Evolutionary conservation across 1,140 invertebrate genomes (phyloP), one percentile per base, ranked within the genome.

Genomic region (Epicauta chinensis): DNA sequence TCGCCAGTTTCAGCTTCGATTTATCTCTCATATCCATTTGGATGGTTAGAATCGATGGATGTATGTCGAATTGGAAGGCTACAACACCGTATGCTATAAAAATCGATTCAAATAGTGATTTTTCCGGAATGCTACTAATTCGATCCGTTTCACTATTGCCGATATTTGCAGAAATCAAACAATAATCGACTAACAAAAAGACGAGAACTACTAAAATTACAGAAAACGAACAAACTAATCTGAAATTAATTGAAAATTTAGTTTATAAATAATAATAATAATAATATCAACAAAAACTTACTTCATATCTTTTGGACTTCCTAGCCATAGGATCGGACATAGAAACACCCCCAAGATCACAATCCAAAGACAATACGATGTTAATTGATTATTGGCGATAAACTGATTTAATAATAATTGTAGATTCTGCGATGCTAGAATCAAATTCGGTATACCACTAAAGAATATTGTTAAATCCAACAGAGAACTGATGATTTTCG

Each of bases 241-340:
- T 84, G 56, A 30, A 23, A 23, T 23, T 23, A 23, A 23, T 23
- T 7, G 4, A 23, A 23, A n/a, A n/a, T n/a, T n/a, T n/a, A n/a
- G n/a, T n/a, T n/a, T n/a, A n/a, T n/a, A 71, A 66, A 51, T 11
- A 23, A 29, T 30, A 11, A 37, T 51, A 53, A 56, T 12, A 48
- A 37, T 48, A 37, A 7, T 23, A 4, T 39, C 4, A 30, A 30
- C 4, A 5, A 31, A 16, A 34, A 38, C 17, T 76, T 72, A 88
- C 87, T 87, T 86, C 83, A 89, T 87, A 63, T 89, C 84, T 67
- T 87, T 86, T 0, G 87, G 87, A 59, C 86, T 88, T 37, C 86
- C 86, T n/a, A 89, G 71, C 86, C 86, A 89, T 78, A 88, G 82
- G 35, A 88, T 68, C 1, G 87, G 86, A 58, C 84, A 87, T 5